phyloP scores from a whole-genome alignment of 2,113 vertebrate species.

The Rhinolophus ferrumequinum region DNA sequence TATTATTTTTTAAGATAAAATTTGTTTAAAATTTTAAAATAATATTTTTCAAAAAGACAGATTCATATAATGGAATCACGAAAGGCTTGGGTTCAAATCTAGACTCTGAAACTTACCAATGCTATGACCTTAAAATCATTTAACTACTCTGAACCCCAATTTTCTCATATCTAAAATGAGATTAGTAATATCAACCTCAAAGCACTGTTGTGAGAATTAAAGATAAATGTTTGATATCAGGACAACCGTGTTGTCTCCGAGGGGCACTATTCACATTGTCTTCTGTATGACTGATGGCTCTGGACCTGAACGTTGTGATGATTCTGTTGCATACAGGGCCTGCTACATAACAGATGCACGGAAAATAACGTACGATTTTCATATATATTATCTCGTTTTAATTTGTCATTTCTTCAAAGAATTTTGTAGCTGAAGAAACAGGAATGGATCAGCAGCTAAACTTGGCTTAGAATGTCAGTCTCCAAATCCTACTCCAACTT shows the following conservation, averaged over 20 bases:
- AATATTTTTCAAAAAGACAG: background rate
- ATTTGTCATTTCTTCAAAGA: slow-evolving; percentile 1
- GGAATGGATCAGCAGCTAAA: background rate
- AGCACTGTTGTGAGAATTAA: background rate
- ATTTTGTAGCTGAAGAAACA: slow-evolving; percentile 9
- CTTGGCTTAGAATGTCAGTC: background rate
- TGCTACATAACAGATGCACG: background rate
- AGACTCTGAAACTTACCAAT: background rate
- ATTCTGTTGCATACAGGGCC: background rate
- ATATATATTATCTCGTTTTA: slow-evolving; percentile 16
- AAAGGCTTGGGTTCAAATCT: background rate
- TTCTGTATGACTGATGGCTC: background rate
- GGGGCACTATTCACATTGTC: background rate
- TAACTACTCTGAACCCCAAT: background rate
- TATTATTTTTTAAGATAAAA: slow-evolving; percentile 6
- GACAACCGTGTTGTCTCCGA: background rate
- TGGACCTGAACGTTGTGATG: background rate
- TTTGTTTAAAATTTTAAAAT: background rate
- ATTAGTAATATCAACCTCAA: background rate
- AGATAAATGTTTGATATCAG: background rate
- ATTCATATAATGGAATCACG: background rate
- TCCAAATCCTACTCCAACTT: background rate
- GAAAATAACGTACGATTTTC: background rate
- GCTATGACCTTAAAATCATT: background rate
- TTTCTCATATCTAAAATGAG: slow-evolving; percentile 1